A percentile compares a stretch with the other conserved stretches of the same genome.
phyloP scores from a whole-genome alignment of 2,113 vertebrate genomes.

The Petrocephalus microphthalmus region DNA sequence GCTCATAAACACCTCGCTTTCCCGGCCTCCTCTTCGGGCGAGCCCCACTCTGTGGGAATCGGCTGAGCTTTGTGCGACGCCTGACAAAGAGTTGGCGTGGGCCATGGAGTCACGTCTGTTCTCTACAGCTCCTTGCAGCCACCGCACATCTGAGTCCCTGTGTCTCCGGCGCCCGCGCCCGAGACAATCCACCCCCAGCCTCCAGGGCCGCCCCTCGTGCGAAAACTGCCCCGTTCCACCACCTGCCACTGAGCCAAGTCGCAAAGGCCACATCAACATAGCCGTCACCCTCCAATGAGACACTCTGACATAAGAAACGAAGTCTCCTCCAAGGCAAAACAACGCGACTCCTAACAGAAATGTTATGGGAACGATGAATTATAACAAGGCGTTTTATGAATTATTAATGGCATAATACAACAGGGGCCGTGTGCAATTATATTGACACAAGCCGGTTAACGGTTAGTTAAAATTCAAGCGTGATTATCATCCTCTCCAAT shows the following conservation, averaged over 20 bases:
- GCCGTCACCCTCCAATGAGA: not conserved
- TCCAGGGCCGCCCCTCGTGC: not conserved
- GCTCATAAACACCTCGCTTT: not conserved
- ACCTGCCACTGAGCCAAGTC: not conserved
- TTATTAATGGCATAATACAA: not conserved
- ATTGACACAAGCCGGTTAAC: not conserved
- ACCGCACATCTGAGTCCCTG: not conserved
- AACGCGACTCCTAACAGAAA: not conserved
- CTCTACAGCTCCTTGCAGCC: not conserved
- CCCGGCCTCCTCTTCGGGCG: not conserved
- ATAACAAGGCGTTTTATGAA: not conserved
- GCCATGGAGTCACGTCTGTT: not conserved
- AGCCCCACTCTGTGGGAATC: not conserved
- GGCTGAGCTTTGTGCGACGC: not conserved
- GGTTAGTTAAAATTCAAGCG: not conserved
- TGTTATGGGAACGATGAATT: not conserved
- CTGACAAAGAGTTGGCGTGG: not conserved
- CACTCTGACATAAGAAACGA: not conserved
- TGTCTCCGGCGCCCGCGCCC: not conserved
- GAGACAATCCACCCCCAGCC: not conserved
- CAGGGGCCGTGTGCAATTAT: not conserved
- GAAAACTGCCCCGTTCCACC: not conserved
- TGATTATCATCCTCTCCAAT: not conserved
- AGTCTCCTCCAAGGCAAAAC: not conserved
- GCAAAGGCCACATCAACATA: not conserved